Evolutionary conservation across 2,888 invertebrate species (phyloP).

Genomic region (Rhyacophila evoluta): DNA sequence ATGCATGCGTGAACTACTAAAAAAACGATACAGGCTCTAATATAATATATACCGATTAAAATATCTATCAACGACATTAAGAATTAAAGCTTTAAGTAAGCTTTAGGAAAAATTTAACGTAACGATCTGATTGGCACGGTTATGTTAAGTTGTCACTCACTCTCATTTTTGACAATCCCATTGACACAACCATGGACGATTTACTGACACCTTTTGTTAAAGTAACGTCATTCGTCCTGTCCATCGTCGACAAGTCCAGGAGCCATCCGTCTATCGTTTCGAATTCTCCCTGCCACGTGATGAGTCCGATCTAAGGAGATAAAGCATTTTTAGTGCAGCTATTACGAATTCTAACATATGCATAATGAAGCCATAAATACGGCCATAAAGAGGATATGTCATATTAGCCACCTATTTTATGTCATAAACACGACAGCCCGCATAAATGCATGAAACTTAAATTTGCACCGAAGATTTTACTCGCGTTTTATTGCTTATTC

Average conservation of each 20-base stretch:
- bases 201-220: slow-evolving; percentile 65
- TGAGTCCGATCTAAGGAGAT: slow-evolving; percentile 65
- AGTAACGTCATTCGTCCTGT: slow-evolving; percentile 69
- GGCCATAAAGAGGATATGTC: neutral
- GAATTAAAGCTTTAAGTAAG: too few species aligned
- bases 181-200: slow-evolving; percentile 64
- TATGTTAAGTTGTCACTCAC: too few species aligned
- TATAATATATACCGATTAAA: too few species aligned
- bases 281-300: slow-evolving; percentile 68
- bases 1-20: too few species aligned
- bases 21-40: too few species aligned
- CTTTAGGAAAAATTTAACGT: too few species aligned
- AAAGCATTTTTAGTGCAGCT: neutral
- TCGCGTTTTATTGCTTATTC: too few species aligned
- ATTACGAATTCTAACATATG: neutral
- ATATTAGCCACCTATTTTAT: neutral
- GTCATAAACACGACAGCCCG: neutral
- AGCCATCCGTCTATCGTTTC: slow-evolving; percentile 69
- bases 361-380: neutral
- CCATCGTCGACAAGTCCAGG: slow-evolving; percentile 70
- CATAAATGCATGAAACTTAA: too few species aligned
- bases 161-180: slow-evolving; percentile 66
- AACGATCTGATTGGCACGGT: too few species aligned
- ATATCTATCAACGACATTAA: too few species aligned
- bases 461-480: too few species aligned